phyloP scores from a whole-genome alignment of 2,888 invertebrate species.

The Hipparchia sbordonii region DNA sequence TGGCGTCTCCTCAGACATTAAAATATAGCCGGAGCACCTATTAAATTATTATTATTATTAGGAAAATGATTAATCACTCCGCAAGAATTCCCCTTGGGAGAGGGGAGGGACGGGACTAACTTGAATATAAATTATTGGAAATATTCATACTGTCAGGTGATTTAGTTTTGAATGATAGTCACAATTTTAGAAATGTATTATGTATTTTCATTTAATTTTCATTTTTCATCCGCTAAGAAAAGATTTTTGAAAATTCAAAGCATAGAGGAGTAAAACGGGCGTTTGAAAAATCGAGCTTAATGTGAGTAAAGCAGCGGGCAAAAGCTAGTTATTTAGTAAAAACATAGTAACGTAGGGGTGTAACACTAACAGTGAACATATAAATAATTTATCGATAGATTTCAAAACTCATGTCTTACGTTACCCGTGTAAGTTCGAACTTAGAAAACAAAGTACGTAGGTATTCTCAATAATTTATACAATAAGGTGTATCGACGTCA shows the following conservation, averaged over 20 bases:
- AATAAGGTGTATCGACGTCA: constrained; percentile 36
- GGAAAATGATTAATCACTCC: constrained; percentile 66
- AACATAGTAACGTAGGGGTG: not conserved
- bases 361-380: not conserved
- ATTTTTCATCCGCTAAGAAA: no score
- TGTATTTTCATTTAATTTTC: no score
- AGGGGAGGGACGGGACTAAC: constrained; percentile 36
- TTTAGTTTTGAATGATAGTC: not conserved
- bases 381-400: constrained; percentile 1
- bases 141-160: constrained; percentile 14
- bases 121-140: constrained; percentile 21
- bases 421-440: constrained; percentile 10
- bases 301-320: no score
- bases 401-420: not conserved
- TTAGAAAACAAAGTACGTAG: constrained; percentile 28
- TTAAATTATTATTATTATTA: constrained; percentile 56
- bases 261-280: no score
- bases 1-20: constrained; percentile 30
- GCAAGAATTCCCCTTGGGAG: constrained; percentile 50
- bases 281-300: no score
- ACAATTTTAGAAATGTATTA: no score
- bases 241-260: no score
- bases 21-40: constrained; percentile 37
- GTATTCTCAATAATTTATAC: constrained; percentile 36
- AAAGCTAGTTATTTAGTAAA: no score